Evolutionary conservation across 2,797 vertebrate species (phyloP).

Genomic region (Gastrophryne carolinensis): DNA sequence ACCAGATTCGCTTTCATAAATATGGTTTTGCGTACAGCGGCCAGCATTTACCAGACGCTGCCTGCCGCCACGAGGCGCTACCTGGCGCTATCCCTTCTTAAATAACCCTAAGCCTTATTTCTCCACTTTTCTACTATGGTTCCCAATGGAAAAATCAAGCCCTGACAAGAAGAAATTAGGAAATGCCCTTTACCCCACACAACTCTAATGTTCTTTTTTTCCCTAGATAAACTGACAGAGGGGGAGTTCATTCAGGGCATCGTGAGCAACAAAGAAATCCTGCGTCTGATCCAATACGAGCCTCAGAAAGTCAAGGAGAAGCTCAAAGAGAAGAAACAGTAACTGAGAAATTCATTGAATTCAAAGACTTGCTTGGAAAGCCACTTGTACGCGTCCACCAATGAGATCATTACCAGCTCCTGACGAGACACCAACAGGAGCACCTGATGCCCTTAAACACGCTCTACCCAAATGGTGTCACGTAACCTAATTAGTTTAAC

Average conservation of each 20-base stretch:
- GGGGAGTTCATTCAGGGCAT: constrained; percentile 87
- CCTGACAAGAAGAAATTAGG: too few species aligned
- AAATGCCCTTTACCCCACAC: too few species aligned
- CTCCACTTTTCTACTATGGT: too few species aligned
- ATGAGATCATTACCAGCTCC: background rate
- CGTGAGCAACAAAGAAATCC: constrained; percentile 85
- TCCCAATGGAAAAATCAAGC: too few species aligned
- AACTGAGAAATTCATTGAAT: background rate
- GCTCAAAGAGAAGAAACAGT: constrained; percentile 37
- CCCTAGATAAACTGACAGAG: constrained; percentile 88
- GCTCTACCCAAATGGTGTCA: background rate
- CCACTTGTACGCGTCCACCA: background rate
- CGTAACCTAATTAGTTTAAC: constrained; percentile 8
- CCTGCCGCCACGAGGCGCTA: too few species aligned
- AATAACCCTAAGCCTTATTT: too few species aligned
- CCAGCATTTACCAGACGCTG: too few species aligned
- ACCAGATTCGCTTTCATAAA: too few species aligned
- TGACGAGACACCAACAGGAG: constrained; percentile 1
- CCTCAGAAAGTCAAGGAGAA: constrained; percentile 70
- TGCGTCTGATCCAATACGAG: constrained; percentile 87
- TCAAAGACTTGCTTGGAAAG: background rate
- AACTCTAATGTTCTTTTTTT: background rate
- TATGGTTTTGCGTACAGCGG: too few species aligned
- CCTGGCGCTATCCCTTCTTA: too few species aligned
- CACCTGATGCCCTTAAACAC: constrained; percentile 10